Base-by-base conservation (phyloP, 2,113 vertebrate genomes). In the Bujurquina vittata region DNA sequence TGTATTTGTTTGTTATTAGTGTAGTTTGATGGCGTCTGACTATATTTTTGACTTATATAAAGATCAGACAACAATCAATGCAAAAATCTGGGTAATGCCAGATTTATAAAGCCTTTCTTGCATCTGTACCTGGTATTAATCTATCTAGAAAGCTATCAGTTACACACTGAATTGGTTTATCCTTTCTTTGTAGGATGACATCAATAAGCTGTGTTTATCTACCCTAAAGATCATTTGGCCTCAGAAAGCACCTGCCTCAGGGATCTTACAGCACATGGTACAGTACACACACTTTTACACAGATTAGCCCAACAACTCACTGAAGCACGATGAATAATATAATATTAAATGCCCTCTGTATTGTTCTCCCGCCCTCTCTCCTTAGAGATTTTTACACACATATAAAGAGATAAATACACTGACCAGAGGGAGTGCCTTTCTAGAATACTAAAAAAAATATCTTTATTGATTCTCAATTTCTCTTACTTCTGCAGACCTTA, bases 221-320 rank as follows among this genome's bases (percentile, higher is more conserved):
- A 79, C 93, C 20, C 85, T 96, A 10, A 90, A 72, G 63, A 84
- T 96, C 77, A 93, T 73, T 7, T 96, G 96, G 95, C 88, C 91
- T 60, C 43, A 18, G 29, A 46, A 46, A 2, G 79, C 90, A 57
- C 78, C 93, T 79, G 91, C 91, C 15, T 84, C 93, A 61, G 83
- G 84, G 4, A 93, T 77, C 15, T 83, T 82, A 10, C 92, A 91
- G 4, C 81, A 92, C 65, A 95, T 95, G 96, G 96, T 96, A 93
- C n/a, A 7, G 1, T 55, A 12, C 58, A 58, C 18, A 49, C 20
- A 63, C 23, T 72, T 31, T 72, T 31, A 69, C 65, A 54, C 76
- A 59, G 67, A 80, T 55, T 81, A 84, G 26, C 65, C 43, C 56
- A 63, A 31, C 37, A 62, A 74, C 80, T 79, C 81, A 84, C 37